Conservation (phyloP, 2,797 vertebrate species). For the Lates japonicus region DNA sequence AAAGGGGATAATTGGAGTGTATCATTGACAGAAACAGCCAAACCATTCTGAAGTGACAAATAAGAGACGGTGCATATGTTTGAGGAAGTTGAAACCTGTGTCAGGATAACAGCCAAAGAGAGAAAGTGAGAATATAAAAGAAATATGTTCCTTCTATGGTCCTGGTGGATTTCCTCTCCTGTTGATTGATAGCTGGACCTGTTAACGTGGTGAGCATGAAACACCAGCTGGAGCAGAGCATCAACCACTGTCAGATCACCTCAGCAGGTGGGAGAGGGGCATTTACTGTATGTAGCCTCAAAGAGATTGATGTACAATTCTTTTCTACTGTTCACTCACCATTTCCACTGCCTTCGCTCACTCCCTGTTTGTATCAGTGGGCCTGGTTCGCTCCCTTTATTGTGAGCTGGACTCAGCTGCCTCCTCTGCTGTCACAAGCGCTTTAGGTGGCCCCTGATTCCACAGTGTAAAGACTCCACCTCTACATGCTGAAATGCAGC, state of each 20-base stretch:
- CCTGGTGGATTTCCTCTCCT: conserved; percentile 33
- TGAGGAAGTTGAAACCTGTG: neutral
- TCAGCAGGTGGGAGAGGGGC: conserved; percentile 16
- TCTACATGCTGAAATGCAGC: conserved; percentile 38
- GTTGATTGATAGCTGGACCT: conserved; percentile 60
- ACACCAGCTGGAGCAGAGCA: conserved; percentile 40
- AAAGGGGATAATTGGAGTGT: neutral
- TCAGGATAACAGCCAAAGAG: conserved; percentile 5
- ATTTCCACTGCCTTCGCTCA: conserved; percentile 47
- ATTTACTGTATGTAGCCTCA: conserved; percentile 46
- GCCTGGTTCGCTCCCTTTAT: conserved; percentile 17
- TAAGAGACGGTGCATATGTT: conserved; percentile 2
- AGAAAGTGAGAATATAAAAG: conserved; percentile 5
- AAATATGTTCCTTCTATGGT: conserved; percentile 11
- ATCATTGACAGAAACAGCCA: neutral
- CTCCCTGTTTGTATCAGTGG: conserved; percentile 43
- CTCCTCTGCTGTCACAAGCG: conserved; percentile 60
- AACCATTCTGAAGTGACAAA: conserved; percentile 2
- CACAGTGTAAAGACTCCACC: conserved; percentile 42
- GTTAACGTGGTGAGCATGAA: conserved; percentile 37
- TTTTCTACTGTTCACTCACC: conserved; percentile 47
- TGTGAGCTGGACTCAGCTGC: conserved; percentile 42
- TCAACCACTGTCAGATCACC: conserved; percentile 47
- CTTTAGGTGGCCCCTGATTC: conserved; percentile 59
- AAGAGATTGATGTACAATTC: conserved; percentile 48